phyloP scores from a whole-genome alignment of 37 sponge, comb jelly and placozoan genomes.

The Amphimedon queenslandica region DNA sequence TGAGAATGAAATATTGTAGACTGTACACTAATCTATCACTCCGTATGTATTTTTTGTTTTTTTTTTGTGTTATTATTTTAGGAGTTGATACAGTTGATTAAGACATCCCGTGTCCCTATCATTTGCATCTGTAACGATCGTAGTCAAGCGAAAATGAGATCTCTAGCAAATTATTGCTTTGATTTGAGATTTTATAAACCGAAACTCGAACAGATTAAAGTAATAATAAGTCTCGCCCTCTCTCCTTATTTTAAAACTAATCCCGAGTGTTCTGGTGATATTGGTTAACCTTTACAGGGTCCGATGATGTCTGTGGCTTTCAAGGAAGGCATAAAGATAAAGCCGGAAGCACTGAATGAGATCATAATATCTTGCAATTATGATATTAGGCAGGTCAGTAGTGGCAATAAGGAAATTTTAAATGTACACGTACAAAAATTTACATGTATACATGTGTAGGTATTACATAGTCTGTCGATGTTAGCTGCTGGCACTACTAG shows the following conservation, averaged over 20 bases:
- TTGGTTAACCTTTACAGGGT: slow-evolving; percentile 14
- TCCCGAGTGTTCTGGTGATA: background rate
- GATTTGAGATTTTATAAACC: slow-evolving; percentile 87
- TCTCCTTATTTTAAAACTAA: background rate
- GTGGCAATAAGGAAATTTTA: background rate
- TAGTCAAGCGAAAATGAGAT: slow-evolving; percentile 82
- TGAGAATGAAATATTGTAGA: background rate
- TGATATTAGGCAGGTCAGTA: slow-evolving; percentile 77
- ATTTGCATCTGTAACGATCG: slow-evolving; percentile 99
- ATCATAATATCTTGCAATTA: slow-evolving; percentile 78
- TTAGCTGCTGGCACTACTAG: slow-evolving; percentile 75
- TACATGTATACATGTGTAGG: slow-evolving; percentile 18
- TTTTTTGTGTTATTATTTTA: slow-evolving; percentile 1
- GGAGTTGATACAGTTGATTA: slow-evolving; percentile 90
- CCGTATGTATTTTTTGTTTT: background rate
- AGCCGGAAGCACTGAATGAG: slow-evolving; percentile 73
- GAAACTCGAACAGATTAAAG: slow-evolving; percentile 81
- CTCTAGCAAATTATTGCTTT: slow-evolving; percentile 89
- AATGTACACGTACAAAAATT: no score
- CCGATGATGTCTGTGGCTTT: slow-evolving; percentile 92
- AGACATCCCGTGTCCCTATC: slow-evolving; percentile 84
- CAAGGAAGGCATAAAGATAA: slow-evolving; percentile 83
- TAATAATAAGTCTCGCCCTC: background rate
- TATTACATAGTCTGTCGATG: slow-evolving; percentile 81
- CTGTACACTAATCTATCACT: background rate